These are phyloP conservation scores for Gymnocypris eckloni DNA, from an alignment of 2,797 vertebrate genomes.

Conservation along the genomic window DNA sequence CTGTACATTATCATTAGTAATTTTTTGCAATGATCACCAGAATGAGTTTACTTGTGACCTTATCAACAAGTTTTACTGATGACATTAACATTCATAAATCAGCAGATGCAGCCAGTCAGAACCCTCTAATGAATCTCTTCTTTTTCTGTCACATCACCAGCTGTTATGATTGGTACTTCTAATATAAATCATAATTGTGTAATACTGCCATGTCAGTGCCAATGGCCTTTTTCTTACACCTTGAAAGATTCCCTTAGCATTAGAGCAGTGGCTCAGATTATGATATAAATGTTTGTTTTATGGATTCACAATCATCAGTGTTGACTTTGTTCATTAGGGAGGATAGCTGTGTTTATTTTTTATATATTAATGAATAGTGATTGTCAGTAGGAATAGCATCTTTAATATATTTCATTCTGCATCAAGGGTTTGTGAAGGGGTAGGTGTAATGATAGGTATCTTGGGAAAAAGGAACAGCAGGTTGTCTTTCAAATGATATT, in stretches of 20 bases:
- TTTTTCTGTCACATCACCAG: slow-evolving; percentile 6
- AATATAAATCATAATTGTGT: slow-evolving; percentile 24
- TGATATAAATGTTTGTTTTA: slow-evolving; percentile 8
- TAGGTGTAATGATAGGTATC: background rate
- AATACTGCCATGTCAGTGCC: background rate
- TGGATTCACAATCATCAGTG: slow-evolving; percentile 5
- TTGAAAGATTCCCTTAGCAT: slow-evolving; percentile 17
- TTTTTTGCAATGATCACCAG: background rate
- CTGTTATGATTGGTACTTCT: background rate
- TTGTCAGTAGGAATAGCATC: slow-evolving; percentile 1
- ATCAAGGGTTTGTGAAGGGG: background rate
- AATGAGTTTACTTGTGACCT: background rate
- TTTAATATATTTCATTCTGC: slow-evolving; percentile 3
- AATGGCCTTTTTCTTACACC: slow-evolving; percentile 8
- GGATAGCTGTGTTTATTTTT: background rate
- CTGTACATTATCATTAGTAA: background rate
- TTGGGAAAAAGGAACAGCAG: background rate
- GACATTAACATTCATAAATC: slow-evolving; percentile 5
- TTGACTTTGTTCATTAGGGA: slow-evolving; percentile 16
- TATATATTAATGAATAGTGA: background rate
- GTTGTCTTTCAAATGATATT: background rate
- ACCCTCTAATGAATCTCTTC: background rate
- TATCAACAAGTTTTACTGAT: background rate
- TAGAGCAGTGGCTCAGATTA: slow-evolving; percentile 5
- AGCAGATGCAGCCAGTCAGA: background rate